A percentile compares a stretch with the other conserved stretches of the same genome.
phyloP scores from a whole-genome alignment of 2,113 vertebrate genomes.

The Pristiophorus japonicus region DNA sequence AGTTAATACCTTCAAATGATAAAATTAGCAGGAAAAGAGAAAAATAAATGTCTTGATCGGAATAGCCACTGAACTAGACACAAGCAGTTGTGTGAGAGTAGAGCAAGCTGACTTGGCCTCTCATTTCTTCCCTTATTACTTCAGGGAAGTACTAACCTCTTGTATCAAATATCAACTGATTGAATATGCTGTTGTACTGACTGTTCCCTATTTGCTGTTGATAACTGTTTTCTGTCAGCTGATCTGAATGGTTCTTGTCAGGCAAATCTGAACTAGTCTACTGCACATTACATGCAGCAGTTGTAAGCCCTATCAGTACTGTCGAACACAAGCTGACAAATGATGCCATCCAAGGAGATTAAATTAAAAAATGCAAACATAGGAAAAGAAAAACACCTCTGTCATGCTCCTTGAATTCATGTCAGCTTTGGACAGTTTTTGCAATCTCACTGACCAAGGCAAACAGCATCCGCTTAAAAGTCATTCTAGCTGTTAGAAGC shows the following conservation, averaged over 20 bases:
- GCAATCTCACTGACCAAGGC: neutral
- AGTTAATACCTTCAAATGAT: too few species aligned
- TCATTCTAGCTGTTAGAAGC: neutral
- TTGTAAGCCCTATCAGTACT: neutral
- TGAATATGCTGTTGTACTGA: constrained; percentile 1
- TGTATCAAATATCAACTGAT: neutral
- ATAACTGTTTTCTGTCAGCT: constrained; percentile 8
- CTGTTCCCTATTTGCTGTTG: neutral
- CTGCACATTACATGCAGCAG: neutral
- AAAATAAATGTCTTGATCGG: too few species aligned
- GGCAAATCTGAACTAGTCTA: constrained; percentile 16
- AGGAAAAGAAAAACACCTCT: neutral
- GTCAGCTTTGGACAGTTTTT: neutral
- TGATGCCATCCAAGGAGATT: neutral
- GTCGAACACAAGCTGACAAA: neutral
- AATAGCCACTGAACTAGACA: neutral
- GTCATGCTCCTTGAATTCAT: neutral
- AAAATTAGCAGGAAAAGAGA: too few species aligned
- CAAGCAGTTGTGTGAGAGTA: neutral
- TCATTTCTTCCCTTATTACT: neutral
- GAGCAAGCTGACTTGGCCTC: neutral
- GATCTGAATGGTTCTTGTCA: neutral
- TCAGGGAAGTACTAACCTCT: neutral
- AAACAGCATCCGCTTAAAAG: neutral
- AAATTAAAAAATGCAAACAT: neutral